A percentile compares a stretch with the other conserved stretches of the same genome.
These are phyloP conservation scores for Channa striata DNA, from an alignment of 2,797 vertebrate genomes.

Conservation along the genomic window DNA sequence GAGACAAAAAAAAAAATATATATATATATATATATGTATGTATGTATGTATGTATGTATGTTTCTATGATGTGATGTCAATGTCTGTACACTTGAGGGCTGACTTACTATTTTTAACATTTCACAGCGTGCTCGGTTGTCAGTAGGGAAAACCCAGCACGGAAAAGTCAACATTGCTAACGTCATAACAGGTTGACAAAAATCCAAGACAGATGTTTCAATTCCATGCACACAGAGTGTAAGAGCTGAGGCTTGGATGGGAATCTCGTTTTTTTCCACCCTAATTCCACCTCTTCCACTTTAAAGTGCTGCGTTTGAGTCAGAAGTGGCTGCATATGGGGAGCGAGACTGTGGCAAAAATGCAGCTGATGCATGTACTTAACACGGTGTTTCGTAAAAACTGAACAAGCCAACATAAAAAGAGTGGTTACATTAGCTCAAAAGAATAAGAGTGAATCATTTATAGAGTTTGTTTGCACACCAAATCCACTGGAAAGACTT, in stretches of 20 bases:
- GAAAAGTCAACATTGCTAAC: conserved; percentile 64
- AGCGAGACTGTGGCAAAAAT: conserved; percentile 14
- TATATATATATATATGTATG: no score
- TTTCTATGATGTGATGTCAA: conserved; percentile 22
- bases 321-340: conserved; percentile 21
- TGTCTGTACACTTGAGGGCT: neutral
- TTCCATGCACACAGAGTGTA: conserved; percentile 26
- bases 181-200: conserved; percentile 62
- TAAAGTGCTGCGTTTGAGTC: conserved; percentile 21
- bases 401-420: conserved; percentile 26
- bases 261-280: conserved; percentile 57
- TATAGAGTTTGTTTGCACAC: conserved; percentile 38
- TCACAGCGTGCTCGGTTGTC: conserved; percentile 32
- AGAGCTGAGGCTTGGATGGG: conserved; percentile 53
- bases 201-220: conserved; percentile 72
- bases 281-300: conserved; percentile 11
- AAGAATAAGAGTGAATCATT: conserved; percentile 18
- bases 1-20: no score
- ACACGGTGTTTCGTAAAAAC: conserved; percentile 33
- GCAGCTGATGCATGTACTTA: neutral
- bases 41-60: no score
- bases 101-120: conserved; percentile 53
- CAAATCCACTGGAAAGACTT: conserved; percentile 17
- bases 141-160: conserved; percentile 24
- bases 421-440: conserved; percentile 17